phyloP scores from a whole-genome alignment of 1,140 invertebrate species.

The Pseudomyrmex concolor region DNA sequence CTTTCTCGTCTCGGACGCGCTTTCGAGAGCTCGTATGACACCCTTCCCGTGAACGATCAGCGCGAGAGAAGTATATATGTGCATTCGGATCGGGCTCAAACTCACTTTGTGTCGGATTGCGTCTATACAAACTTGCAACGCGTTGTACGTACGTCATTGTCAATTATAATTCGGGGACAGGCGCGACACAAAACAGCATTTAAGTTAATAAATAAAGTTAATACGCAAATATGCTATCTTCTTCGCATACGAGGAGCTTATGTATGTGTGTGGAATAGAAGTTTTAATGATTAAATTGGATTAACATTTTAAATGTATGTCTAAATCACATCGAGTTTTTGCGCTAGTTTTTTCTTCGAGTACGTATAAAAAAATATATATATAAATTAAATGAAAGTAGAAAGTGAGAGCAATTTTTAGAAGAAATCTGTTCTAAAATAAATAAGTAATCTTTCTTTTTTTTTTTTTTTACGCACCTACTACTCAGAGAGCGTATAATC shows the following conservation, averaged over 20 bases:
- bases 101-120: conserved; percentile 33
- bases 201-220: background rate
- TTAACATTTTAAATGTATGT: background rate
- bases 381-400: too few relatives aligned
- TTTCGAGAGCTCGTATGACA: conserved; percentile 45
- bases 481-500: conserved; percentile 8
- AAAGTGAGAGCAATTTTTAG: too few relatives aligned
- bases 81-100: conserved; percentile 33
- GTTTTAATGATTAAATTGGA: background rate
- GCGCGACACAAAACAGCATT: background rate
- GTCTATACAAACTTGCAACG: conserved; percentile 10
- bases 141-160: conserved; percentile 3
- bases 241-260: too few relatives aligned
- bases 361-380: too few relatives aligned
- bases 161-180: conserved; percentile 6
- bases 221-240: background rate
- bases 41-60: conserved; percentile 36
- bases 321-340: background rate
- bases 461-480: too few relatives aligned
- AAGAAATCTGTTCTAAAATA: too few relatives aligned
- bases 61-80: conserved; percentile 33
- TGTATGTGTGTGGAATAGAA: too few relatives aligned
- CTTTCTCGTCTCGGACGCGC: conserved; percentile 6
- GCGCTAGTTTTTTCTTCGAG: background rate
- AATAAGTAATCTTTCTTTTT: too few relatives aligned